phyloP scores from a whole-genome alignment of 1,140 invertebrate genomes.

The Drosophila ironensis region DNA sequence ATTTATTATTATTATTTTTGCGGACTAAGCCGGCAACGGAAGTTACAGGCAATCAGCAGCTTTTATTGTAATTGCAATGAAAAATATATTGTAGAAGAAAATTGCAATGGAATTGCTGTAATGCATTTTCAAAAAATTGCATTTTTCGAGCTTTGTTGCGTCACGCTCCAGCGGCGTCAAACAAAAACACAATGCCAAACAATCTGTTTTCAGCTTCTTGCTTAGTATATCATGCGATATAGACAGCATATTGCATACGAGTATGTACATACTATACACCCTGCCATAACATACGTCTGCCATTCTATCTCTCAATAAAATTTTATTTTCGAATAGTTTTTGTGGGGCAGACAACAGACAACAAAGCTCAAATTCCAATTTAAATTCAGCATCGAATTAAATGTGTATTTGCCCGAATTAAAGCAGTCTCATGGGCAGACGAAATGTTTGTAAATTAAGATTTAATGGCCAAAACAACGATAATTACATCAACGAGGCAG shows the following conservation, averaged over 20 bases:
- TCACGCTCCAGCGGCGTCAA: conserved; percentile 35
- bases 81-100: conserved; percentile 34
- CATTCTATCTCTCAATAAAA: conserved; percentile 37
- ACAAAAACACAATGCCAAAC: conserved; percentile 44
- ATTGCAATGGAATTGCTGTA: conserved; percentile 28
- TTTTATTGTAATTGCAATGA: conserved; percentile 29
- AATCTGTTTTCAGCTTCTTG: conserved; percentile 35
- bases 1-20: neutral
- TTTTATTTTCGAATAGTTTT: conserved; percentile 29
- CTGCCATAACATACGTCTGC: conserved; percentile 28
- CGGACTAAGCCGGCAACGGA: conserved; percentile 21
- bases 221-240: conserved; percentile 8
- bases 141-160: conserved; percentile 31
- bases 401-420: conserved; percentile 9
- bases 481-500: conserved; percentile 1
- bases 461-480: conserved; percentile 3
- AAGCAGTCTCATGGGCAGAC: neutral
- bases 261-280: no score
- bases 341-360: neutral
- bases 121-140: conserved; percentile 37
- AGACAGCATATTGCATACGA: conserved; percentile 6
- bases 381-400: conserved; percentile 16
- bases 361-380: conserved; percentile 11
- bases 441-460: conserved; percentile 21
- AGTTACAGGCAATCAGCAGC: conserved; percentile 31